A percentile compares a stretch with the other conserved stretches of the same genome.
phyloP scores from a whole-genome alignment of 2,888 invertebrate genomes.

The Nymphalis polychloros region DNA sequence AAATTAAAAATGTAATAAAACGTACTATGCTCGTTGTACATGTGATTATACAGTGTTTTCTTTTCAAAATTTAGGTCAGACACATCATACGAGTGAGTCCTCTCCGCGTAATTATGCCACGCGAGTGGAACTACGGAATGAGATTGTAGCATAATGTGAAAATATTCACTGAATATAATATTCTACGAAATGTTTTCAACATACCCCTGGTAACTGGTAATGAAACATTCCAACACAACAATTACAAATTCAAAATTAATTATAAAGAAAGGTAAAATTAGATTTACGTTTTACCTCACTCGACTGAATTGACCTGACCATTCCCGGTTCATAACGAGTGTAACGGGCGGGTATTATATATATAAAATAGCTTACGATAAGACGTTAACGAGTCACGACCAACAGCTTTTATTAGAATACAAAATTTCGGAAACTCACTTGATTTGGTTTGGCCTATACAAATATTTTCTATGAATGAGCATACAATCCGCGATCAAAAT shows the following conservation, averaged over 20 bases:
- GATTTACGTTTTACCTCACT: neutral
- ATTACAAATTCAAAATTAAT: slow-evolving; percentile 7
- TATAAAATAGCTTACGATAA: too few relatives aligned
- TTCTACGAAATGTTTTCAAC: neutral
- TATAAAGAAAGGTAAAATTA: slow-evolving; percentile 1
- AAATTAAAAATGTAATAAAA: too few relatives aligned
- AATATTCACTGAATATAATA: slow-evolving; percentile 22
- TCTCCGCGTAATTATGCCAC: slow-evolving; percentile 37
- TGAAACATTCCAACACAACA: too few relatives aligned
- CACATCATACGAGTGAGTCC: slow-evolving; percentile 34
- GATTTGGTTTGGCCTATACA: too few relatives aligned
- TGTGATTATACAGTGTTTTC: slow-evolving; percentile 26
- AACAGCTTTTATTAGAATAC: too few relatives aligned
- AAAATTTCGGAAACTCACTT: too few relatives aligned
- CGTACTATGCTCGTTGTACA: slow-evolving; percentile 14
- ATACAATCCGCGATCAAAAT: too few relatives aligned
- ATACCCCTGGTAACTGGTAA: neutral
- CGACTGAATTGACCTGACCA: too few relatives aligned
- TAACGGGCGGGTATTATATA: too few relatives aligned
- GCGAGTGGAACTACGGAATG: slow-evolving; percentile 34
- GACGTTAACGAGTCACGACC: too few relatives aligned
- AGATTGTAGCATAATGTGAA: slow-evolving; percentile 34
- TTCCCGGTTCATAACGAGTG: too few relatives aligned
- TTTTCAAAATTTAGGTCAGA: slow-evolving; percentile 39
- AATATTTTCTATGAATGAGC: too few relatives aligned